Conservation (phyloP, 2,113 vertebrate genomes). For the Terrapene triunguis region DNA sequence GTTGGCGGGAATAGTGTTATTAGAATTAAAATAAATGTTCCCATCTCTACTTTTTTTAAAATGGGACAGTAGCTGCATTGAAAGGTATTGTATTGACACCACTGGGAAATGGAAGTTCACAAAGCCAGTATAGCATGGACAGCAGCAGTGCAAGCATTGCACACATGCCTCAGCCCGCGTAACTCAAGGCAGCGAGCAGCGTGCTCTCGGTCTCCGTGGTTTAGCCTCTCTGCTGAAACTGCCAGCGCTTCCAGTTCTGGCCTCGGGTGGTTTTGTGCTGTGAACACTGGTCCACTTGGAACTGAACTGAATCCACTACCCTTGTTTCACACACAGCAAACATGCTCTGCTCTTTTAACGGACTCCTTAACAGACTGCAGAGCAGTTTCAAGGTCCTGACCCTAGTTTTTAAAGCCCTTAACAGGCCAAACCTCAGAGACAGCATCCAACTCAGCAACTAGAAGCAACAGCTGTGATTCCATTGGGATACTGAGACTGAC, state of each 20-base stretch:
- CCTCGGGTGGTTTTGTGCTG: slow-evolving; percentile 33
- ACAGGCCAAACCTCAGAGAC: slow-evolving; percentile 33
- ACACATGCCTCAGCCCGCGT: rapidly evolving
- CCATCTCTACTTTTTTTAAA: neutral
- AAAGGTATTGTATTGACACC: neutral
- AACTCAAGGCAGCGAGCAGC: neutral
- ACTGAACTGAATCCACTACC: slow-evolving; percentile 33
- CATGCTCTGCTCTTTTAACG: neutral
- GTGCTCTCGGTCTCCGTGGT: neutral
- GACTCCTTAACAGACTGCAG: slow-evolving; percentile 21
- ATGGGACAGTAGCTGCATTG: neutral
- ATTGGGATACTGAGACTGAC: slow-evolving; percentile 21
- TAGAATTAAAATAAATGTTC: neutral
- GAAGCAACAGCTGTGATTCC: slow-evolving; percentile 45
- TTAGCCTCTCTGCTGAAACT: neutral
- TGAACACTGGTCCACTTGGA: slow-evolving; percentile 36
- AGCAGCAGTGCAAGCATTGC: slow-evolving; percentile 32
- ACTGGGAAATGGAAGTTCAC: slow-evolving; percentile 27
- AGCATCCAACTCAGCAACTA: neutral
- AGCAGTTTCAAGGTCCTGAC: slow-evolving; percentile 71
- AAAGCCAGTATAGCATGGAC: neutral
- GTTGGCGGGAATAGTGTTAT: neutral
- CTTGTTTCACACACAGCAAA: neutral
- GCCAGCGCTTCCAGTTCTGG: slow-evolving; percentile 19
- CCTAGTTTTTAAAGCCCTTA: slow-evolving; percentile 59